Evolutionary conservation across 2,797 vertebrate species (phyloP).

Genomic region (Pipistrellus pygmaeus): DNA sequence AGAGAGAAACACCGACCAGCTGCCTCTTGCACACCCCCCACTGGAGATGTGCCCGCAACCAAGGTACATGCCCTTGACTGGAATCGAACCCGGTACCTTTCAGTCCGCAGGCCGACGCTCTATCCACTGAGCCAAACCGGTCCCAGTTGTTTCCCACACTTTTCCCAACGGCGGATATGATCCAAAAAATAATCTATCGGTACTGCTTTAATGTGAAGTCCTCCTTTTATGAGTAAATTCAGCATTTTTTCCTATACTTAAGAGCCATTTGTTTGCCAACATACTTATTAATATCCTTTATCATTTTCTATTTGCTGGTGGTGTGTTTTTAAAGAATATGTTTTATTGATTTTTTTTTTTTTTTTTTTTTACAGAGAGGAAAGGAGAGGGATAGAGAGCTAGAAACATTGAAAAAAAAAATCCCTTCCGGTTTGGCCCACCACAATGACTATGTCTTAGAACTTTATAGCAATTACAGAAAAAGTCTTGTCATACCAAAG

Average conservation of each 20-base stretch:
- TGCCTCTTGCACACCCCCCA: no score
- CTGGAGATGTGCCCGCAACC: no score
- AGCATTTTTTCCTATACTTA: not conserved
- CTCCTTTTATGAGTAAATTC: not conserved
- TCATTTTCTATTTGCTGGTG: not conserved
- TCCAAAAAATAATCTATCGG: not conserved
- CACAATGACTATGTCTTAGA: not conserved
- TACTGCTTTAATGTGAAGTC: not conserved
- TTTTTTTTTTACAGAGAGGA: no score
- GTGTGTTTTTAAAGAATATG: not conserved
- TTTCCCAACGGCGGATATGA: not conserved
- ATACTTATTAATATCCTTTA: not conserved
- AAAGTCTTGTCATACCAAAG: not conserved
- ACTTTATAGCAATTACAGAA: not conserved
- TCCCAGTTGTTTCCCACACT: no score
- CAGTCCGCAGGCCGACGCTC: no score
- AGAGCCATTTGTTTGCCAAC: conserved; percentile 3
- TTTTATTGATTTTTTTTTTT: no score
- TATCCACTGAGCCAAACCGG: no score
- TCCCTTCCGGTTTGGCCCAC: not conserved
- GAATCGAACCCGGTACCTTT: no score
- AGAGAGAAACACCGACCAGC: no score
- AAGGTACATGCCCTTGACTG: no score
- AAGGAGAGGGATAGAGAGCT: no score
- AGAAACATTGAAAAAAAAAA: not conserved